phyloP scores from a whole-genome alignment of 2,797 vertebrate species.

The Gymnothorax javanicus region DNA sequence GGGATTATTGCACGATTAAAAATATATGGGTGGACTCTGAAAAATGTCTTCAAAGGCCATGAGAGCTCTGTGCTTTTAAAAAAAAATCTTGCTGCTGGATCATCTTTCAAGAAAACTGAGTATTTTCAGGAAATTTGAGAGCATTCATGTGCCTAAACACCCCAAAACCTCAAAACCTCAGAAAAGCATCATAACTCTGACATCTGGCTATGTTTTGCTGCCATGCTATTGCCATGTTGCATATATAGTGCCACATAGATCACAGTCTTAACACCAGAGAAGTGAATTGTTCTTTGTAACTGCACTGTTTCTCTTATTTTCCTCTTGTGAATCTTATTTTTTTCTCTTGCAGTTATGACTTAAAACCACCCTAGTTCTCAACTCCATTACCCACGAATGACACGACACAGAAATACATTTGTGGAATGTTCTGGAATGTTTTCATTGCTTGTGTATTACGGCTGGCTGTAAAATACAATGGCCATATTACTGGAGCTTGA shows the following conservation, averaged over 20 bases:
- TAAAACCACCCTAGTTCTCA: not conserved
- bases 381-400: no score
- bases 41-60: conserved; percentile 13
- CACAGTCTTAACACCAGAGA: not conserved
- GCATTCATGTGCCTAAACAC: not conserved
- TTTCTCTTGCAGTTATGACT: not conserved
- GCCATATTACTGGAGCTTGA: conserved; percentile 19
- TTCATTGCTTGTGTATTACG: not conserved
- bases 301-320: not conserved
- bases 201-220: not conserved
- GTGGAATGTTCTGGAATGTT: not conserved
- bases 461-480: conserved; percentile 33
- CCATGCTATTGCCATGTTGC: not conserved
- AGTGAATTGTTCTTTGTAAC: not conserved
- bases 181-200: not conserved
- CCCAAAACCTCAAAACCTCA: conserved; percentile 11
- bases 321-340: not conserved
- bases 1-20: conserved; percentile 3
- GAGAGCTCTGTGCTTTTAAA: not conserved
- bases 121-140: conserved; percentile 2
- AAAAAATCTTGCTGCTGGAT: not conserved
- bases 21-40: not conserved
- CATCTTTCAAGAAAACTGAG: conserved; percentile 9
- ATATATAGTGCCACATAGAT: not conserved
- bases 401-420: not conserved